Evolutionary conservation across 2,888 invertebrate species (phyloP).

Genomic region (Dichetophora obliterata): DNA sequence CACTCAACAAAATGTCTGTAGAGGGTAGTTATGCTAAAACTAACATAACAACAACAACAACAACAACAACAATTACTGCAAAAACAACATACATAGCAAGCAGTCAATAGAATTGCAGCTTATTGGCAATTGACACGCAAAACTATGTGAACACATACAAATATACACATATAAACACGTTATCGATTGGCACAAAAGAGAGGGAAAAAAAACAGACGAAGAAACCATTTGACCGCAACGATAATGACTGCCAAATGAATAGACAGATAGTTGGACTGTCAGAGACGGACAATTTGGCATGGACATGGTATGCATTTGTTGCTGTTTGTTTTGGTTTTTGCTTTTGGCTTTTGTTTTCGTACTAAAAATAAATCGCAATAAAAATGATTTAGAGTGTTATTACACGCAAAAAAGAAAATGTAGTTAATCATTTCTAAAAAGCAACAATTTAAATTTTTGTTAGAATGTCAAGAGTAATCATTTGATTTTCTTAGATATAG

Average conservation of each 20-base stretch:
- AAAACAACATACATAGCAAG: not conserved
- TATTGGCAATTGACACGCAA: slow-evolving; percentile 15
- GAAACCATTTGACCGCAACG: not conserved
- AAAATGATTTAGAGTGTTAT: too few species aligned
- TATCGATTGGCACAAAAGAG: not conserved
- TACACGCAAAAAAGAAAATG: too few species aligned
- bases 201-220: not conserved
- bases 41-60: not conserved
- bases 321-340: too few species aligned
- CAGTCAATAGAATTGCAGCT: slow-evolving; percentile 6
- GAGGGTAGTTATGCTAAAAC: not conserved
- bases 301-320: too few species aligned
- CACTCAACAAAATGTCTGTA: not conserved
- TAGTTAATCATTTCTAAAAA: too few species aligned
- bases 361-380: too few species aligned
- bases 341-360: too few species aligned
- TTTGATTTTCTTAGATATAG: too few species aligned
- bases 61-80: not conserved
- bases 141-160: not conserved
- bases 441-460: too few species aligned
- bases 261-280: not conserved
- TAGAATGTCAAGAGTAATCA: too few species aligned
- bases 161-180: not conserved
- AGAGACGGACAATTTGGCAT: not conserved
- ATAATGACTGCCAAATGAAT: not conserved